Evolutionary conservation across 2,113 vertebrate species (phyloP).

Genomic region (Perca flavescens): DNA sequence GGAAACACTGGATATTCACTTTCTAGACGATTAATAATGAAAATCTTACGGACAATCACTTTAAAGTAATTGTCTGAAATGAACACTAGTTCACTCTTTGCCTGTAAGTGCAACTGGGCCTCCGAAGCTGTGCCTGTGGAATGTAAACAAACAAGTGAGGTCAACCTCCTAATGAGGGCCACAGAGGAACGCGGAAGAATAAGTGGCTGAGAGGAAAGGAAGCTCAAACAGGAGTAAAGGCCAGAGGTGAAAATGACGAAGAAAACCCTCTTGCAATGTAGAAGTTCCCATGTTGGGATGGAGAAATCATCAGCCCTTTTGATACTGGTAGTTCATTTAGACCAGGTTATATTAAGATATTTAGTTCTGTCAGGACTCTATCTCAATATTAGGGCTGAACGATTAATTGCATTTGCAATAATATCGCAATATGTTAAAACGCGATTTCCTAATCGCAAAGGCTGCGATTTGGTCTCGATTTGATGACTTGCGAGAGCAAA

Average conservation of each 20-base stretch:
- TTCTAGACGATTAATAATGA: too few species aligned
- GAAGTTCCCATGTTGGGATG: not conserved
- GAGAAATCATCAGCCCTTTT: not conserved
- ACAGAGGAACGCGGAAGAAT: conserved; percentile 64
- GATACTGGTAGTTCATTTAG: not conserved
- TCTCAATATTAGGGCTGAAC: too few species aligned
- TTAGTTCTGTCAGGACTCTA: not conserved
- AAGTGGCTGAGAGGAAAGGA: conserved; percentile 21
- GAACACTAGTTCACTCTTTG: not conserved
- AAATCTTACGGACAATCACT: too few species aligned
- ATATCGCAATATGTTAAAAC: too few species aligned
- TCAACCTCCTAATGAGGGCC: conserved; percentile 73
- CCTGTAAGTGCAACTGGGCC: conserved; percentile 49
- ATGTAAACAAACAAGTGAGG: conserved; percentile 75
- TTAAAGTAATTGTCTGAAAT: not conserved
- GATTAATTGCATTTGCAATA: too few species aligned
- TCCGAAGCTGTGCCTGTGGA: conserved; percentile 50
- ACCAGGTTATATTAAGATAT: not conserved
- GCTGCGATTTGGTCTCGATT: too few species aligned
- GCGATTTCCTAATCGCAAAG: too few species aligned
- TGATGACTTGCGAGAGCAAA: too few species aligned
- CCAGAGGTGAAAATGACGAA: conserved; percentile 33
- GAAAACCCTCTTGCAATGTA: not conserved
- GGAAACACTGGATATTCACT: too few species aligned
- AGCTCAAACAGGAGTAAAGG: conserved; percentile 27